Evolutionary conservation across 2,113 vertebrate genomes (phyloP).

Genomic region (Pagrus major): DNA sequence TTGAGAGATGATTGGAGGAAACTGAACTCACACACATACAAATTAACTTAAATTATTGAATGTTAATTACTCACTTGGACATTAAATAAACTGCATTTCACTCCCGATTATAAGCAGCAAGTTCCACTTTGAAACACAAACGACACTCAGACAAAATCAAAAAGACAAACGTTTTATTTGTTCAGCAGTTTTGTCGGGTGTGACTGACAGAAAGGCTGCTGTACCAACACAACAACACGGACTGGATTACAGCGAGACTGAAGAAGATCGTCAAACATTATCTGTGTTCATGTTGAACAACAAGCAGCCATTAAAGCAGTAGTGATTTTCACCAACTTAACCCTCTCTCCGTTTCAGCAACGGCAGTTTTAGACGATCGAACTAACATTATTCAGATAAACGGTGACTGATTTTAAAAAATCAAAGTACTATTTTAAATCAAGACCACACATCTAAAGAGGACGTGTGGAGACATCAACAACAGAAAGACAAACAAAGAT

Average conservation of each 20-base stretch:
- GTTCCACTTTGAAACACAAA: not conserved
- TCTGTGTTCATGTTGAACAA: not conserved
- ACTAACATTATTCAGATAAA: not conserved
- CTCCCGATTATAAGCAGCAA: not conserved
- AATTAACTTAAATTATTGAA: too few relatives aligned
- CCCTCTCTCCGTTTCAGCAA: not conserved
- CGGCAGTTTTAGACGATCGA: not conserved
- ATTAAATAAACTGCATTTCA: too few relatives aligned
- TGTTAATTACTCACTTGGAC: too few relatives aligned
- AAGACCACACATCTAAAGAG: not conserved
- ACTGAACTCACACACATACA: too few relatives aligned
- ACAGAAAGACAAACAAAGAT: not conserved
- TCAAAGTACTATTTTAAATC: not conserved
- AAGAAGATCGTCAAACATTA: too few relatives aligned
- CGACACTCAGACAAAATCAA: not conserved
- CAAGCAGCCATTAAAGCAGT: too few relatives aligned
- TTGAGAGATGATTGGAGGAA: too few relatives aligned
- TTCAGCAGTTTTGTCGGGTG: not conserved
- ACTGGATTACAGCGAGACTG: not conserved
- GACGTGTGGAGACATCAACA: not conserved
- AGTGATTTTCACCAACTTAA: not conserved
- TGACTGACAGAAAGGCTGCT: not conserved
- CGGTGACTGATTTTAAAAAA: not conserved
- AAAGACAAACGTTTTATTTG: slow-evolving; percentile 7
- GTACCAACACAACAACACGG: too few relatives aligned